These are phyloP conservation scores for Microtus pennsylvanicus DNA, from an alignment of 2,113 vertebrate genomes.

Conservation along the genomic window DNA sequence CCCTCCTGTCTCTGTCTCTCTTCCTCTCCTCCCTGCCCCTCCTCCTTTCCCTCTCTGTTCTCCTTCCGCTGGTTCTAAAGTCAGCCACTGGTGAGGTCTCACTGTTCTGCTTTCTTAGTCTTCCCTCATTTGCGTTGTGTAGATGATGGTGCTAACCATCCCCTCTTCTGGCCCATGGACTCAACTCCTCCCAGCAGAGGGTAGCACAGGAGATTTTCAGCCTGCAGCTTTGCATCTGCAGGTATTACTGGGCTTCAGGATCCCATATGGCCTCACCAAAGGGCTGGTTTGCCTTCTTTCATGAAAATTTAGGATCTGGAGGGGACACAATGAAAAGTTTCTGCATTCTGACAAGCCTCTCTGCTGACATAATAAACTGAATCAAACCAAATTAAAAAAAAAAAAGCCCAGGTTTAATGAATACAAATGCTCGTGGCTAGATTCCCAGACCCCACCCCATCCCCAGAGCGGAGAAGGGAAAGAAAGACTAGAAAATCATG, in stretches of 20 bases:
- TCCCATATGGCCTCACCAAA: neutral
- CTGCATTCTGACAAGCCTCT: too few species aligned
- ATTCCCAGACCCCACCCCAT: too few species aligned
- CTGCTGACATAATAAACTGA: too few species aligned
- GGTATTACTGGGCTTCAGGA: neutral
- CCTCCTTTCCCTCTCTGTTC: too few species aligned
- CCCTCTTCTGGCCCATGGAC: neutral
- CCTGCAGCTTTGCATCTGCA: neutral
- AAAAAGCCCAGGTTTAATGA: too few species aligned
- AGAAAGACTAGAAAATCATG: too few species aligned
- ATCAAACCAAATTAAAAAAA: too few species aligned
- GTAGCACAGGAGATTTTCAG: neutral
- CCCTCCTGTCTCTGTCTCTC: too few species aligned
- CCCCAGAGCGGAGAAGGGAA: too few species aligned
- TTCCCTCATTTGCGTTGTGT: neutral
- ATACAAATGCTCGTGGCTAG: too few species aligned
- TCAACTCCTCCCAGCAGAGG: neutral
- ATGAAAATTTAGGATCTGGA: neutral
- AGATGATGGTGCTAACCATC: neutral
- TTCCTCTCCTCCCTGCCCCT: too few species aligned
- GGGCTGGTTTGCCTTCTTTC: neutral
- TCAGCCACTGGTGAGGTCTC: neutral
- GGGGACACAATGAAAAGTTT: neutral
- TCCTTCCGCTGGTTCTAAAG: too few species aligned
- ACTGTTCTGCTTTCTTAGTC: neutral